Evolutionary conservation across 2,113 vertebrate genomes (phyloP).

Genomic region (Tringa solitaria): DNA sequence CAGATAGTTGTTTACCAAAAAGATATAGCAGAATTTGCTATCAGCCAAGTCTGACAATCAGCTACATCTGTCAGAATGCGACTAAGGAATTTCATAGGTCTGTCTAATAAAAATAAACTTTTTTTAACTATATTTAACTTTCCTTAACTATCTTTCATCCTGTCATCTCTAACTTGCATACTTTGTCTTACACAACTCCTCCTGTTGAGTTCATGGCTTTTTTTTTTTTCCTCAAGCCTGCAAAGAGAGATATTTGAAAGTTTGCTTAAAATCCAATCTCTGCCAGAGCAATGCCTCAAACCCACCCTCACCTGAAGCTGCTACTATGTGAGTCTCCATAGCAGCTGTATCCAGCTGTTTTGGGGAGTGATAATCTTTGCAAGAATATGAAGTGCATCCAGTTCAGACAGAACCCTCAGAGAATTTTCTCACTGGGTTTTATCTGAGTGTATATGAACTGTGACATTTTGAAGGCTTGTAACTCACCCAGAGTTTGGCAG

Average conservation of each 20-base stretch:
- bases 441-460: background rate
- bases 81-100: background rate
- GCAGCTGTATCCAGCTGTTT: background rate
- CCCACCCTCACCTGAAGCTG: background rate
- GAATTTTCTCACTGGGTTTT: background rate
- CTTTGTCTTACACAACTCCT: background rate
- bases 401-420: background rate
- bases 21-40: constrained; percentile 5
- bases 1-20: constrained; percentile 48
- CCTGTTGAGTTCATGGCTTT: background rate
- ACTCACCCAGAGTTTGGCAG: background rate
- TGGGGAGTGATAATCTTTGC: background rate
- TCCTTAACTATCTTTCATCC: background rate
- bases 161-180: background rate
- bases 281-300: background rate
- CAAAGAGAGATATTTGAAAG: background rate
- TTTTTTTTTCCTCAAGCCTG: background rate
- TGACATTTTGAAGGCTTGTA: constrained; percentile 12
- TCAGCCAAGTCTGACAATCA: background rate
- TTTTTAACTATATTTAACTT: background rate
- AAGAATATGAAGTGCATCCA: background rate
- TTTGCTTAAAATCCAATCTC: background rate
- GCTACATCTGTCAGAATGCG: background rate
- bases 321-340: background rate
- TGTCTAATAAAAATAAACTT: constrained; percentile 23